phyloP scores from a whole-genome alignment of 1,140 invertebrate genomes.

The Pachypsylla venusta region DNA sequence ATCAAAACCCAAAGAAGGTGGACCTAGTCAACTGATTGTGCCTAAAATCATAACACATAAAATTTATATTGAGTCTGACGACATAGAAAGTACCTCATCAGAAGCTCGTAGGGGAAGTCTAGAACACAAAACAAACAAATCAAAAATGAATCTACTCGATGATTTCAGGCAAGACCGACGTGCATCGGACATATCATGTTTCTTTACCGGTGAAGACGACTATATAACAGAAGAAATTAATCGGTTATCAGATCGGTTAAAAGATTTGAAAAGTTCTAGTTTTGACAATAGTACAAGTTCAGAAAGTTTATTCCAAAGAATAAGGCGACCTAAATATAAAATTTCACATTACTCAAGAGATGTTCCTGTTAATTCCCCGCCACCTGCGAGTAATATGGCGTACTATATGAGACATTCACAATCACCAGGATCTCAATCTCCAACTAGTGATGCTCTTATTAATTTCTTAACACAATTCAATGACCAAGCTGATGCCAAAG shows the following conservation, averaged over 20 bases:
- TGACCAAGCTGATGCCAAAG: not conserved
- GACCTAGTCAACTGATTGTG: not conserved
- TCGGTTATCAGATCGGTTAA: slow-evolving; percentile 57
- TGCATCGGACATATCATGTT: slow-evolving; percentile 55
- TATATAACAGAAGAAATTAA: slow-evolving; percentile 59
- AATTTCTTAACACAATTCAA: slow-evolving; percentile 1
- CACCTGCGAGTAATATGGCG: slow-evolving; percentile 20
- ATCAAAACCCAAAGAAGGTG: too few relatives aligned
- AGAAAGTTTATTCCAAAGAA: not conserved
- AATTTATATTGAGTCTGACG: slow-evolving; percentile 14
- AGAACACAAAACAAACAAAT: not conserved
- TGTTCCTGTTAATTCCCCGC: slow-evolving; percentile 21
- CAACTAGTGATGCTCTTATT: not conserved
- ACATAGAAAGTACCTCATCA: not conserved
- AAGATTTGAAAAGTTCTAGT: slow-evolving; percentile 14
- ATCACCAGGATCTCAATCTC: slow-evolving; percentile 1
- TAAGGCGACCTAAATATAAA: slow-evolving; percentile 22
- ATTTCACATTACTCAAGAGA: slow-evolving; percentile 24
- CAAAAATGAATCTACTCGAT: not conserved
- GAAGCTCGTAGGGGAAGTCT: not conserved
- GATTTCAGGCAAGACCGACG: slow-evolving; percentile 40
- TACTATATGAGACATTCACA: slow-evolving; percentile 15
- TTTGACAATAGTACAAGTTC: not conserved
- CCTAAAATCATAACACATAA: slow-evolving; percentile 18
- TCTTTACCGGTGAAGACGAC: slow-evolving; percentile 39